phyloP scores from a whole-genome alignment of 2,797 vertebrate species.

The Urosaurus nigricauda region DNA sequence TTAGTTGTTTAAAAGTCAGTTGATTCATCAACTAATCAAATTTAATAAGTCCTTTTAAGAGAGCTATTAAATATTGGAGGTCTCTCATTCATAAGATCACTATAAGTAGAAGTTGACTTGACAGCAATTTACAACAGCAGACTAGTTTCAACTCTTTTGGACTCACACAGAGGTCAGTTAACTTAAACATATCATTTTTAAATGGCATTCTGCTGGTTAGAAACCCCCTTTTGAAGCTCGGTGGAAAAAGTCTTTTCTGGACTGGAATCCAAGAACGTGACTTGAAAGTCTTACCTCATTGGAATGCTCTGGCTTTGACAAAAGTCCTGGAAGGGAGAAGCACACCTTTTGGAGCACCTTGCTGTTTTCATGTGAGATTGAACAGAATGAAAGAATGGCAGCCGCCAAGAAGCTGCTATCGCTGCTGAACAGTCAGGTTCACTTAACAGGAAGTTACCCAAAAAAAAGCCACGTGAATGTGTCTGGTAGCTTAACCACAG shows the following conservation, averaged over 20 bases:
- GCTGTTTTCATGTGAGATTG: background rate
- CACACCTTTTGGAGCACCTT: background rate
- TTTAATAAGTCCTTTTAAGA: background rate
- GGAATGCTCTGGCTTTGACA: background rate
- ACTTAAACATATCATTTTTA: background rate
- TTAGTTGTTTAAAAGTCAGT: background rate
- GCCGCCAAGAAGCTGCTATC: slow-evolving; percentile 44
- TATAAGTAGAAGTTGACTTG: too few species aligned
- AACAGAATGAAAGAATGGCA: background rate
- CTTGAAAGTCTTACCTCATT: background rate
- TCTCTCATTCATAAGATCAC: too few species aligned
- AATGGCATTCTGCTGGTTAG: background rate
- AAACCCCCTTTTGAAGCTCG: background rate
- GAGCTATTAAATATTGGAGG: background rate
- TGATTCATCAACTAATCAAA: background rate
- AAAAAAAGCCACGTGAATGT: background rate
- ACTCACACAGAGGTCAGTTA: background rate
- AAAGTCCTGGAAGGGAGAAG: background rate
- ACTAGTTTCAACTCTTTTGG: background rate
- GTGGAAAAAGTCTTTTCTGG: background rate
- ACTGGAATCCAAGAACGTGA: too few species aligned
- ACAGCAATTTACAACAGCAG: too few species aligned
- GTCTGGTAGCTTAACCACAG: slow-evolving; percentile 26
- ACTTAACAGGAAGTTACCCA: slow-evolving; percentile 71
- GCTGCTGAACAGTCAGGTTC: slow-evolving; percentile 8